Evolutionary conservation across 2,888 invertebrate species (phyloP), one percentile per base, ranked within the genome.

Genomic region (Eutolmus rufibarbis): DNA sequence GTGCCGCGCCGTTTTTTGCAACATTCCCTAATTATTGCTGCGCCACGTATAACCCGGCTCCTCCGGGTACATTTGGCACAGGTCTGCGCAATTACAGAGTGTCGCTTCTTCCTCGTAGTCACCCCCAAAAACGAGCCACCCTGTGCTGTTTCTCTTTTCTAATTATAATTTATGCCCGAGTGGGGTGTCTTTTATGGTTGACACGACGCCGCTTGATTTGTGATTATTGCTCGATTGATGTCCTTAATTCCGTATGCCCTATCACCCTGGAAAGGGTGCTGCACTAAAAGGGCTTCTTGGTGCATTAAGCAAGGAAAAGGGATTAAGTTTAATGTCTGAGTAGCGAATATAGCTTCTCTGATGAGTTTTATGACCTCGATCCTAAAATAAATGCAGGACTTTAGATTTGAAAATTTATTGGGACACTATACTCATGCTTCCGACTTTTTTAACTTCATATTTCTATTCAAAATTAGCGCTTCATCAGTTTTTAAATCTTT

Each of bases 181-280:
- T 88, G 78, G 89, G 89, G 88, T 88, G 89, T 86, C 88, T 88
- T 88, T 89, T 88, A 88, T 88, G 87, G 88, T 88, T 88, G 88
- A 89, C 88, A 88, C 84, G 87, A 87, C 85, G 87, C 77, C 87
- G 84, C 86, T 89, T 89, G 89, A 89, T 89, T 89, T 88, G 88
- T 87, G 89, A 89, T 89, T 89, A 89, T 89, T 88, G 88, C 89
- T 78, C 88, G 87, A 88, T 89, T 88, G 88, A 89, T 89, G 88
- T 88, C 78, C 87, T 89, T 89, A 88, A 88, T 88, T 89, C 88
- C 86, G 87, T 86, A 79, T 86, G 86, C 86, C 40, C n/a, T 74
- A 23, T 84, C 28, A 23, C 74, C 66, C 31, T 19, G 74, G 19
- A 40, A 40, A 66, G 74, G 66, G 34, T 74, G 66, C 66, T 66